These are phyloP conservation scores for Hypsibius dujardini DNA, from an alignment of 1,140 invertebrate species.

Conservation along the genomic window DNA sequence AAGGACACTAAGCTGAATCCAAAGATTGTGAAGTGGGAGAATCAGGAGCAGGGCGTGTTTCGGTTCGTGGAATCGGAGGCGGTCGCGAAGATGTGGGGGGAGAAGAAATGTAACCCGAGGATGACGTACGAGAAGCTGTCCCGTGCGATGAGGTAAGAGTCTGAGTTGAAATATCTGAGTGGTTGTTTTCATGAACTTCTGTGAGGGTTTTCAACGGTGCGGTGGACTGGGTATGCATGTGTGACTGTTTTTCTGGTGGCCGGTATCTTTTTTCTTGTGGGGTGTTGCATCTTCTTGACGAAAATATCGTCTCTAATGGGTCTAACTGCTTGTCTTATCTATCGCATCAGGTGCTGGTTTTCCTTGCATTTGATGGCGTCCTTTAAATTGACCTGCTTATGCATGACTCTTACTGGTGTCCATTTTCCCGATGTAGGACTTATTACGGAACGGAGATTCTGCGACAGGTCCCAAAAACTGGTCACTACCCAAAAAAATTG, in stretches of 20 bases:
- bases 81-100: slow-evolving; percentile 71
- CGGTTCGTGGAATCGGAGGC: slow-evolving; percentile 73
- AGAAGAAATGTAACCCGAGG: slow-evolving; percentile 59
- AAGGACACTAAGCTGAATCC: slow-evolving; percentile 56
- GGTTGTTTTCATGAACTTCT: too few relatives aligned
- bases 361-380: neutral
- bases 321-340: too few relatives aligned
- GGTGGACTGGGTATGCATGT: too few relatives aligned
- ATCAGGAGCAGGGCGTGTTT: slow-evolving; percentile 63
- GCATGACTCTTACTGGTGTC: neutral
- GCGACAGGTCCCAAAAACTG: slow-evolving; percentile 36
- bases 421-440: slow-evolving; percentile 31
- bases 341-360: neutral
- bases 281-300: slow-evolving; percentile 9
- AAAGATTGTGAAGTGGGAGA: slow-evolving; percentile 65
- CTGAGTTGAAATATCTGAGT: neutral
- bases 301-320: neutral
- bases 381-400: neutral
- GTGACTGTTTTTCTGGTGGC: too few relatives aligned
- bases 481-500: slow-evolving; percentile 38
- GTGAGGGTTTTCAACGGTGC: too few relatives aligned
- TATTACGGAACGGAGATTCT: slow-evolving; percentile 38
- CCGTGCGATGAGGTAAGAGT: slow-evolving; percentile 61
- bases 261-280: neutral
- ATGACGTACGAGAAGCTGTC: slow-evolving; percentile 89